These are phyloP conservation scores for Trachymyrmex cornetzi DNA, from an alignment of 1,140 invertebrate genomes.

Conservation along the genomic window DNA sequence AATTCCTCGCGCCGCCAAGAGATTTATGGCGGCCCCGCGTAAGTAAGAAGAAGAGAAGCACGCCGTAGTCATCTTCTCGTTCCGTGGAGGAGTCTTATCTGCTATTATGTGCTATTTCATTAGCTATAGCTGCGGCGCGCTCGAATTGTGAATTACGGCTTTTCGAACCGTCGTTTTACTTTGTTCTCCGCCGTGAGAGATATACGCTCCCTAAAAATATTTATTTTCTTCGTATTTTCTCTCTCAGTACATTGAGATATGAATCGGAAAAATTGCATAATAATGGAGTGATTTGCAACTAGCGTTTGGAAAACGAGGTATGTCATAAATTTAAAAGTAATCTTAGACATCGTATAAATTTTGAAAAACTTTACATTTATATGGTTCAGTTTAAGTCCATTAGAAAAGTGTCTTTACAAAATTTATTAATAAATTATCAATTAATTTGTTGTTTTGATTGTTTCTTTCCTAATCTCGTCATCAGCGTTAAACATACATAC, in stretches of 20 bases:
- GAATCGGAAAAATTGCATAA: conserved; percentile 26
- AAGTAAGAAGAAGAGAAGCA: conserved; percentile 65
- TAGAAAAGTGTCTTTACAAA: neutral
- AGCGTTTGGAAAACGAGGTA: neutral
- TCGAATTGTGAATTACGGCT: conserved; percentile 56
- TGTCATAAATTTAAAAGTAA: neutral
- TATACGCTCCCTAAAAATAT: conserved; percentile 25
- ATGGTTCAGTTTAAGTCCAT: neutral
- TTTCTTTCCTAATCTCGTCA: neutral
- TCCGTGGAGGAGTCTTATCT: conserved; percentile 66
- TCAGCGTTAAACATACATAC: neutral
- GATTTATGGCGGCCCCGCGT: conserved; percentile 66
- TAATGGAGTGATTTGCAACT: conserved; percentile 21
- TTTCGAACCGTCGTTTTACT: conserved; percentile 28
- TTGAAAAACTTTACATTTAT: neutral
- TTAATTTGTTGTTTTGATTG: neutral
- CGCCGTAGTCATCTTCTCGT: conserved; percentile 60
- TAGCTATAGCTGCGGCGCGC: conserved; percentile 43
- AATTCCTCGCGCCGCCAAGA: conserved; percentile 56
- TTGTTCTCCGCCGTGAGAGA: conserved; percentile 5
- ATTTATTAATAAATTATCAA: neutral
- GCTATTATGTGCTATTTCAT: conserved; percentile 65
- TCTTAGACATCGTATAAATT: neutral
- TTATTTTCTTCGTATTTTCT: conserved; percentile 40
- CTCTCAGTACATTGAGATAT: neutral